Evolutionary conservation across 2,888 invertebrate genomes (phyloP).

Genomic region (Schizotus pectinicornis): DNA sequence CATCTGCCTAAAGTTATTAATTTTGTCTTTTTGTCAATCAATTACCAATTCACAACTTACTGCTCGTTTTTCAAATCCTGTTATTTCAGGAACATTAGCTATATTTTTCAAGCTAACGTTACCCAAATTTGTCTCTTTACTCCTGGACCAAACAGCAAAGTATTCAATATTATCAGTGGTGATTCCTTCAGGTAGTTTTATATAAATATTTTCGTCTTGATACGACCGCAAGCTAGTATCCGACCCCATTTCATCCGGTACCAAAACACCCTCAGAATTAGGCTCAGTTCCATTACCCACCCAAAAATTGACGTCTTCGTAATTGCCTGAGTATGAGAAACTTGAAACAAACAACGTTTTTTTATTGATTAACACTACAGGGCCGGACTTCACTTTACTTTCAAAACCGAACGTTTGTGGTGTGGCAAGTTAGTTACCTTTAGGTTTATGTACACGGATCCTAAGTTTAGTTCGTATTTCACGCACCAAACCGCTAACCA

Average conservation of each 20-base stretch:
- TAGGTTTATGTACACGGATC: constrained; percentile 1
- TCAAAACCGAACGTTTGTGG: constrained; percentile 20
- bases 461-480: constrained; percentile 17
- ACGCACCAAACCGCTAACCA: constrained; percentile 37
- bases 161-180: constrained; percentile 41
- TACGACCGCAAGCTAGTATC: constrained; percentile 26
- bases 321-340: constrained; percentile 36
- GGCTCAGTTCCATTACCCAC: constrained; percentile 37
- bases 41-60: background rate
- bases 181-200: constrained; percentile 37
- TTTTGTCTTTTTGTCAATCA: too few species aligned
- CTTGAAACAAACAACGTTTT: constrained; percentile 43
- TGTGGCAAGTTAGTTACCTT: constrained; percentile 5
- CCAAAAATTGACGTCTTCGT: constrained; percentile 40
- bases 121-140: constrained; percentile 31
- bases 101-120: constrained; percentile 22
- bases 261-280: constrained; percentile 17
- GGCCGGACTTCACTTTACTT: constrained; percentile 37
- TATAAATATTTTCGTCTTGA: constrained; percentile 38
- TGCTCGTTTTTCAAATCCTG: constrained; percentile 1
- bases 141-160: constrained; percentile 39
- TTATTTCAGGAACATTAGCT: constrained; percentile 12
- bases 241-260: constrained; percentile 38
- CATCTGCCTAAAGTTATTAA: constrained; percentile 30
- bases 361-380: constrained; percentile 40